Evolutionary conservation across 2,113 vertebrate genomes (phyloP), one percentile per base, ranked within the genome.

Genomic region (Brienomyrus longianalis): DNA sequence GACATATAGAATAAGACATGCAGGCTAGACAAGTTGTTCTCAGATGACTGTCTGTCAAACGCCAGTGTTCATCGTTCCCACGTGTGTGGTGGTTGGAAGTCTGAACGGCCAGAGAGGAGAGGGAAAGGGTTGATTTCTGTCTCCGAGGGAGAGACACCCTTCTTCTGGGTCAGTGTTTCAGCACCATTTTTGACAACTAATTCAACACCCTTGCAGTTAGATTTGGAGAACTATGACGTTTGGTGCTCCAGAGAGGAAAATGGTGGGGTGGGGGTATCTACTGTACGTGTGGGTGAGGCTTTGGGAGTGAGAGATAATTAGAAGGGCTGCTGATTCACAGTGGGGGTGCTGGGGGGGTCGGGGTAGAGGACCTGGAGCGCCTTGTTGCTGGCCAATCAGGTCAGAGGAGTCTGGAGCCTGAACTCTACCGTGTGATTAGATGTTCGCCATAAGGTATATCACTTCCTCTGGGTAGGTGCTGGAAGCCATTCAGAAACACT

Each of bases 241-340:
- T 62, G 6, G 27, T 15, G 50, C 48, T 88, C 70, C 80, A 54
- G n/a, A 6, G 80, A 31, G 10, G 23, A 45, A 5, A 85, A 86
- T 51, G 48, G 50, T 52, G 59, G 3, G 66, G 39, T 39, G 86
- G 56, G 27, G 62, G 7, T 19, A 8, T 50, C 89, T 80, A 91
- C 39, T 39, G 39, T 39, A 39, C 31, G 31, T 31, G 31, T 31
- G 31, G 89, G 87, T 85, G 83, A 88, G 17, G 87, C 56, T 74
- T 50, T 23, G 54, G 86, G 91, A 47, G 89, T 47, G 80, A 52
- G 77, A 88, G 66, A 56, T 88, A 90, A 91, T 88, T 85, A 90
- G 70, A 88, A 56, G 70, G 50, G 83, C 47, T 90, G 84, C 15
- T 74, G 59, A 62, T 56, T 50, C 52, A 45, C 56, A 88, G 89